Percentiles rank a stretch among this genome's conserved stretches.
phyloP scores from a whole-genome alignment of 2,888 invertebrate genomes.

The Lacanobia oleracea region DNA sequence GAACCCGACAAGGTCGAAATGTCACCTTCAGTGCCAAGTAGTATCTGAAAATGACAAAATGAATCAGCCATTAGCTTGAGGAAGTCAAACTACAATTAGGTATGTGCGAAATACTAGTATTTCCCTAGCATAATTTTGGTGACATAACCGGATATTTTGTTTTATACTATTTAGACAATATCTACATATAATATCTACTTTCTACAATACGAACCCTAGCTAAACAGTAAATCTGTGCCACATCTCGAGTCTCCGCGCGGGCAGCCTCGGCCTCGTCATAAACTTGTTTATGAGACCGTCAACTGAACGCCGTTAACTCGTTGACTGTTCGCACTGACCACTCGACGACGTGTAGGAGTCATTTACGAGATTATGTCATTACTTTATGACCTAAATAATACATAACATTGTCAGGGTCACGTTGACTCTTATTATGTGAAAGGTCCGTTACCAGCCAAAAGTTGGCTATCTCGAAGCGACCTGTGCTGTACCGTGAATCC shows the following conservation, averaged over 20 bases:
- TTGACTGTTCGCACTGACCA: slow-evolving; percentile 58
- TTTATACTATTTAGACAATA: no score
- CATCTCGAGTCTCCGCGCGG: slow-evolving; percentile 31
- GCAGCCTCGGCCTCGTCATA: slow-evolving; percentile 45
- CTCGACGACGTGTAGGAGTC: slow-evolving; percentile 11
- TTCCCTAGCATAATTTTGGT: no score
- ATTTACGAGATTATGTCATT: slow-evolving; percentile 28
- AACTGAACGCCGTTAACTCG: slow-evolving; percentile 56
- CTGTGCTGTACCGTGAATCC: no score
- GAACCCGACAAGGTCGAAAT: no score
- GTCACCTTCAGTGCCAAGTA: no score
- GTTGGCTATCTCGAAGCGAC: no score
- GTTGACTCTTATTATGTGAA: neutral
- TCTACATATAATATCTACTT: neutral
- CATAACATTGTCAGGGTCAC: neutral
- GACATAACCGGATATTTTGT: no score
- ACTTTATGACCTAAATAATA: slow-evolving; percentile 31
- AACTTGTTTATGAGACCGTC: slow-evolving; percentile 58
- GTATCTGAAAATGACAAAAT: no score
- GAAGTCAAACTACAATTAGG: no score
- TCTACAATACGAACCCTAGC: slow-evolving; percentile 38
- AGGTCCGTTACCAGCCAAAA: neutral
- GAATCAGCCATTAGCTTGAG: no score
- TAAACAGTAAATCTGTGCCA: slow-evolving; percentile 41
- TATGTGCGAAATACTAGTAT: no score